Conservation (phyloP, 2,888 invertebrate genomes). For the Elegia similella region DNA sequence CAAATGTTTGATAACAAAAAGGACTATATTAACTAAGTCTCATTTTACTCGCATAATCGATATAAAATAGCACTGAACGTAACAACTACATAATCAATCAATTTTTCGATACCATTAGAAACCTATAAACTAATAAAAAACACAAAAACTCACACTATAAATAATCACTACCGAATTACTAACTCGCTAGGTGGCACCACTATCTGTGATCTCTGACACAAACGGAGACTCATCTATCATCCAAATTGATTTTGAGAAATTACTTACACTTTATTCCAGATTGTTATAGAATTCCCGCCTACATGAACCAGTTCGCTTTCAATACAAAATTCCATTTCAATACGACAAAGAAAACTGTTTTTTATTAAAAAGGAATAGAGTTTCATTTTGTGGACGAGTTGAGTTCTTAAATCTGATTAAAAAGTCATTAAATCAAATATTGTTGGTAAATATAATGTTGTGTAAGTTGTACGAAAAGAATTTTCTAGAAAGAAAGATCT, state of each 20-base stretch:
- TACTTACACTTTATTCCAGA: conserved; percentile 14
- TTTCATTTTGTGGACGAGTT: background rate
- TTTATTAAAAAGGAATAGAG: background rate
- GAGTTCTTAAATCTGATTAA: background rate
- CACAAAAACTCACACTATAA: background rate
- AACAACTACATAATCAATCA: too few species aligned
- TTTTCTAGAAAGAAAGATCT: background rate
- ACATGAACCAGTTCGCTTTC: conserved; percentile 2
- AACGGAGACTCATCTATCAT: conserved; percentile 23
- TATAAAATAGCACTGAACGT: too few species aligned
- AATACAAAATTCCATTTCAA: background rate
- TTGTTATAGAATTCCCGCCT: conserved; percentile 6
- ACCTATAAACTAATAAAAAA: too few species aligned
- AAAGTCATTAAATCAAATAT: background rate
- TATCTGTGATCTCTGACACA: conserved; percentile 16
- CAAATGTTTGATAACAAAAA: too few species aligned
- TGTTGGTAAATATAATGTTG: background rate
- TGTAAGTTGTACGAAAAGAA: background rate
- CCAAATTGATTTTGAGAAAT: conserved; percentile 28
- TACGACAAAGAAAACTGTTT: background rate
- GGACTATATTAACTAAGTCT: too few species aligned
- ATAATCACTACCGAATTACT: conserved; percentile 12
- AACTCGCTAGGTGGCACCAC: conserved; percentile 13
- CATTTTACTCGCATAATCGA: too few species aligned
- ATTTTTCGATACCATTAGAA: background rate